These are phyloP conservation scores for Campoplex nolae DNA, from an alignment of 2,888 invertebrate species.

Conservation along the genomic window DNA sequence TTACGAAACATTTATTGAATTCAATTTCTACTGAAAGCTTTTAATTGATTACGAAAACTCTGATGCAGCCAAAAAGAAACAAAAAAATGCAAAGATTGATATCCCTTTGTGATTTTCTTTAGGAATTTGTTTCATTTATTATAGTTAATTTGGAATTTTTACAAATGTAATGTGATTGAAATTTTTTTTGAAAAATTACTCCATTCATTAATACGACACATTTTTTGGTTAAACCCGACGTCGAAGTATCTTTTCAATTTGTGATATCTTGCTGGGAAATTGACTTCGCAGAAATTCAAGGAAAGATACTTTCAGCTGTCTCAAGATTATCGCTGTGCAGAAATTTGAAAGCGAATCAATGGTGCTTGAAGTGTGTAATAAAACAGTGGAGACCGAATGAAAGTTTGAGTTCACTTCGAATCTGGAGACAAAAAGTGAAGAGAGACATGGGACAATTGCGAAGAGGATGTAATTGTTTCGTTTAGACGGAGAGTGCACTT, in stretches of 20 bases:
- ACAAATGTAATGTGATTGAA: not conserved
- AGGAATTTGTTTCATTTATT: not conserved
- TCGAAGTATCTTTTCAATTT: no score
- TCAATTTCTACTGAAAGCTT: not conserved
- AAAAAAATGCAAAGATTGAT: not conserved
- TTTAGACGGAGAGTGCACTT: conserved; percentile 27
- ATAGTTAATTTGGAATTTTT: not conserved
- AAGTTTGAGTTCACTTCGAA: not conserved
- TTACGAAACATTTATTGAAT: not conserved
- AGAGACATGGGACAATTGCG: conserved; percentile 17
- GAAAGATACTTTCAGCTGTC: not conserved
- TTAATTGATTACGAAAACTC: not conserved
- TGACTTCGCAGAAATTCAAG: not conserved
- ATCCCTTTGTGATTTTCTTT: not conserved
- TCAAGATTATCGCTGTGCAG: not conserved
- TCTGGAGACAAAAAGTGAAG: not conserved
- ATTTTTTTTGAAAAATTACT: not conserved
- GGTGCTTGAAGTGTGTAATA: not conserved
- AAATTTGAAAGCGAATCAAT: not conserved
- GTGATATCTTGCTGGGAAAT: no score
- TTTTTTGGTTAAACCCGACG: not conserved
- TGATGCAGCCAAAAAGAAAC: not conserved
- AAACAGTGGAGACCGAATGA: not conserved
- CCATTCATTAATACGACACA: not conserved
- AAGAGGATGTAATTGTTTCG: conserved; percentile 52